Evolutionary conservation across 2,797 vertebrate species (phyloP).

Genomic region (Microhierax caerulescens): DNA sequence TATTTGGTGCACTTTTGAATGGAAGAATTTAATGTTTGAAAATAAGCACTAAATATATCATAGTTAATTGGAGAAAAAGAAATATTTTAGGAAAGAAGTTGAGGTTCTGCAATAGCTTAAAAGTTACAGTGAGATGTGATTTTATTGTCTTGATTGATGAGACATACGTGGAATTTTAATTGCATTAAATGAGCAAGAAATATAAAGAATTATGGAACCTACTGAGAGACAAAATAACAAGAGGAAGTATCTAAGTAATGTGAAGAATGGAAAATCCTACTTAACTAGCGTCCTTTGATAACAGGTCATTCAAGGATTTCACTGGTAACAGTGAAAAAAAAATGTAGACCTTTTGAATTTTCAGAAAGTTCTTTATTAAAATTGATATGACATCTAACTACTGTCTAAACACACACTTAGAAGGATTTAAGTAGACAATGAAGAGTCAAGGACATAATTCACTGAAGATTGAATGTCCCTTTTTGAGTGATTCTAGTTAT

Average conservation of each 20-base stretch:
- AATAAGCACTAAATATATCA: constrained; percentile 46
- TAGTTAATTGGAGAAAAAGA: background rate
- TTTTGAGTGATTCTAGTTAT: background rate
- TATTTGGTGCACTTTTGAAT: constrained; percentile 42
- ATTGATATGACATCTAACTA: background rate
- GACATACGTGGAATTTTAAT: constrained; percentile 51
- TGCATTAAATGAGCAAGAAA: constrained; percentile 44
- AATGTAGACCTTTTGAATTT: background rate
- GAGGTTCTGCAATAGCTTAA: background rate
- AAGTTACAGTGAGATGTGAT: background rate
- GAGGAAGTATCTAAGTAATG: background rate
- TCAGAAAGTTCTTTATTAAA: constrained; percentile 30
- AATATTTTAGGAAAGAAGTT: background rate
- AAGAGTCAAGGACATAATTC: constrained; percentile 17
- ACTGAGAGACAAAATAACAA: background rate
- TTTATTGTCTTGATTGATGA: constrained; percentile 43
- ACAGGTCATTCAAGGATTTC: constrained; percentile 14
- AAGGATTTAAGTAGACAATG: background rate
- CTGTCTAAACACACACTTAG: background rate
- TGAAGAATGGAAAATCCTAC: constrained; percentile 42
- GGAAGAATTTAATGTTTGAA: constrained; percentile 35
- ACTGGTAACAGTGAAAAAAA: background rate
- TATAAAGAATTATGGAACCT: constrained; percentile 27
- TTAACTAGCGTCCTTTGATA: background rate
- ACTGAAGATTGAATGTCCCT: background rate